Evolutionary conservation across 1,140 invertebrate genomes (phyloP).

Genomic region (Ceratosolen solmsi): DNA sequence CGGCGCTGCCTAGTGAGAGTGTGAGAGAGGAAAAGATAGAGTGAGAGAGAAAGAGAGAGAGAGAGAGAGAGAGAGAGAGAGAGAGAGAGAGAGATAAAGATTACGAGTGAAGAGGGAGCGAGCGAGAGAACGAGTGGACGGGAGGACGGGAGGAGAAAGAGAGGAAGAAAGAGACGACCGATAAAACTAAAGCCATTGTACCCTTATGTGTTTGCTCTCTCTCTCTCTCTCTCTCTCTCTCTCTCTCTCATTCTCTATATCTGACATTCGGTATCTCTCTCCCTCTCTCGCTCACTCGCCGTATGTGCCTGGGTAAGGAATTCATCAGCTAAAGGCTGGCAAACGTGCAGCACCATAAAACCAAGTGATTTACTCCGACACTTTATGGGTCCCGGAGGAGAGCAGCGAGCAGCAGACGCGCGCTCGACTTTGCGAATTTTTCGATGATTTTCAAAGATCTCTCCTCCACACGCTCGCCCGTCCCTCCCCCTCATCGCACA

Average conservation of each 20-base stretch:
- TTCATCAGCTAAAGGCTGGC: conserved; percentile 73
- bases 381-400: conserved; percentile 67
- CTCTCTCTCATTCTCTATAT: conserved; percentile 24
- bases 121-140: conserved; percentile 1
- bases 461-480: not conserved
- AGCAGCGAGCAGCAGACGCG: conserved; percentile 60
- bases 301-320: conserved; percentile 66
- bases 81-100: conserved; percentile 22
- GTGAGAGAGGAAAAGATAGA: conserved; percentile 37
- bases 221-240: conserved; percentile 27
- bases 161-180: conserved; percentile 33
- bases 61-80: conserved; percentile 27
- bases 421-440: conserved; percentile 70
- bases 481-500: not conserved
- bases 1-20: conserved; percentile 30
- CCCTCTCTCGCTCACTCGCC: not conserved
- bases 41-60: not conserved
- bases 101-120: not conserved
- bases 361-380: conserved; percentile 73
- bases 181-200: conserved; percentile 50
- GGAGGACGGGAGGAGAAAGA: conserved; percentile 37
- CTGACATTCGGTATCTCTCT: not conserved
- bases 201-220: conserved; percentile 26
- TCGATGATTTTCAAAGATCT: conserved; percentile 66
- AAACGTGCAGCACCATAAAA: conserved; percentile 72